Percentiles rank a stretch among this genome's conserved stretches.
These are phyloP conservation scores for Otus sunia DNA, from an alignment of 2,113 vertebrate species.

Conservation along the genomic window DNA sequence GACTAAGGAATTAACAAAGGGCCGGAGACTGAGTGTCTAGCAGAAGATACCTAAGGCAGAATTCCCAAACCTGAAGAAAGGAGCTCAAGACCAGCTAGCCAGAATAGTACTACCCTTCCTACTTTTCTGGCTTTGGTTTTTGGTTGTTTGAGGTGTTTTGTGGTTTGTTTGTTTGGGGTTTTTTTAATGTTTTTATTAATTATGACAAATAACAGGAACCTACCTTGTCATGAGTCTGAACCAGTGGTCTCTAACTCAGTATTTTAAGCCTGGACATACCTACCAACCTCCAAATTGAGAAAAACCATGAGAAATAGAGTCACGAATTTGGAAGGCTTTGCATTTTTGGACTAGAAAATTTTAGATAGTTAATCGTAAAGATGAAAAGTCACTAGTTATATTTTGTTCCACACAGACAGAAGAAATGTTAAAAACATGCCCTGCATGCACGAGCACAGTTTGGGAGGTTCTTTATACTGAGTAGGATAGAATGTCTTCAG, in stretches of 20 bases:
- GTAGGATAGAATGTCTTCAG: neutral
- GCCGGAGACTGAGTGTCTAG: neutral
- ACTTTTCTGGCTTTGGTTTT: neutral
- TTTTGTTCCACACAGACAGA: neutral
- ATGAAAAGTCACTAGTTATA: neutral
- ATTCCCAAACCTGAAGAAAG: neutral
- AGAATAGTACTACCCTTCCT: neutral
- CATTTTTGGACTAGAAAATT: neutral
- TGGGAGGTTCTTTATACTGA: neutral
- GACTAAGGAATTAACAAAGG: neutral
- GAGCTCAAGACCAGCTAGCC: neutral
- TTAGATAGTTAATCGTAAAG: neutral
- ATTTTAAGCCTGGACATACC: neutral
- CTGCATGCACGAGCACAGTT: neutral
- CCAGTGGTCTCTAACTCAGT: neutral
- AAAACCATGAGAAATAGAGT: neutral
- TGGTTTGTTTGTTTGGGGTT: neutral
- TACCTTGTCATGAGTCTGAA: neutral
- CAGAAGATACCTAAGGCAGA: neutral
- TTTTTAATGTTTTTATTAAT: neutral
- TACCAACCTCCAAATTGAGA: neutral
- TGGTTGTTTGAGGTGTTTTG: neutral
- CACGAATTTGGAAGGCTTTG: neutral
- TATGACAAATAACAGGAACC: neutral
- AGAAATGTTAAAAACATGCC: neutral